phyloP scores from a whole-genome alignment of 2,888 invertebrate species.

The Meteorus colon region DNA sequence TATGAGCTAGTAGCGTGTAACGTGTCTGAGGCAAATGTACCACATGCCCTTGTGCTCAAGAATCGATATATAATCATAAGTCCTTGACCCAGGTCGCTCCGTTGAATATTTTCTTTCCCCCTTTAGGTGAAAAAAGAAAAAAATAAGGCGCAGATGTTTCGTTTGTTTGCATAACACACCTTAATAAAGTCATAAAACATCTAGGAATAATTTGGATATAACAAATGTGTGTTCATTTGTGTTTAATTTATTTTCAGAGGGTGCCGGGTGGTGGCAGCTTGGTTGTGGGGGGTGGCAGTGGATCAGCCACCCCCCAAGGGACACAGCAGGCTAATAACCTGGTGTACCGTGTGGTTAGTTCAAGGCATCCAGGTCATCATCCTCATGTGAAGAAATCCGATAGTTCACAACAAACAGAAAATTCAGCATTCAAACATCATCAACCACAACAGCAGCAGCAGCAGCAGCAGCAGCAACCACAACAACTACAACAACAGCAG shows the following conservation, averaged over 20 bases:
- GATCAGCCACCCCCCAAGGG: conserved; percentile 71
- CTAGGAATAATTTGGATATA: neutral
- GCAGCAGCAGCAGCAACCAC: conserved; percentile 59
- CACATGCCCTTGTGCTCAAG: conserved; percentile 42
- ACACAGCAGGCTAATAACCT: conserved; percentile 67
- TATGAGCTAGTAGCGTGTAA: neutral
- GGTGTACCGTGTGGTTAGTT: conserved; percentile 69
- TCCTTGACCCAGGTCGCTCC: conserved; percentile 47
- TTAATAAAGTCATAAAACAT: neutral
- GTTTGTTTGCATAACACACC: neutral
- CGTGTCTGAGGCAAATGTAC: conserved; percentile 41
- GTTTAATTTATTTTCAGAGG: conserved; percentile 57
- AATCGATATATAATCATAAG: conserved; percentile 46
- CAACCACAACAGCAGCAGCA: conserved; percentile 58
- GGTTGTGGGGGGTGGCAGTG: conserved; percentile 71
- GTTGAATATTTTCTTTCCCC: neutral
- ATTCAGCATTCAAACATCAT: conserved; percentile 72
- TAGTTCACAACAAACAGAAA: conserved; percentile 76
- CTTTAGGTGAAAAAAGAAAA: neutral
- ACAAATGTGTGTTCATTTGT: neutral
- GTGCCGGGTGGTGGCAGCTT: conserved; percentile 69
- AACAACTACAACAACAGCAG: conserved; percentile 59
- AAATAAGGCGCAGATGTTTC: conserved; percentile 1
- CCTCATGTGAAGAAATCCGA: conserved; percentile 74
- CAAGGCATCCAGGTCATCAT: conserved; percentile 67